Evolutionary conservation across 2,888 invertebrate genomes (phyloP).

Genomic region (Heliconius erato): DNA sequence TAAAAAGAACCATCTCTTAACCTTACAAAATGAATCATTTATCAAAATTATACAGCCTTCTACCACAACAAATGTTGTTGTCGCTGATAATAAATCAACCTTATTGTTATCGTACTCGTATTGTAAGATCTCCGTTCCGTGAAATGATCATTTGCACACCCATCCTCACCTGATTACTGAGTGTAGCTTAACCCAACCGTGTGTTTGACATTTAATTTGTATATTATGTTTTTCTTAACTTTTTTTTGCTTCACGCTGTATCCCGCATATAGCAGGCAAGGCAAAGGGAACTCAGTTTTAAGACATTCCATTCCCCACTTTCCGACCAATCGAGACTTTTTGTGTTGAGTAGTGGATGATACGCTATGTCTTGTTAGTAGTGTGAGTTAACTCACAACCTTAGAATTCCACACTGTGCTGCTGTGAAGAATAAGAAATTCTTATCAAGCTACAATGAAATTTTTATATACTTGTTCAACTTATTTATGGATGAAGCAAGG

Average conservation of each 20-base stretch:
- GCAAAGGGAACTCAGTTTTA: neutral
- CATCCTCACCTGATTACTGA: neutral
- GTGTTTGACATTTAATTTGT: neutral
- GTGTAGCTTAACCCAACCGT: neutral
- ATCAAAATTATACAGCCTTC: conserved; percentile 2
- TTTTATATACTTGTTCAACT: too few relatives aligned
- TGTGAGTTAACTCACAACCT: too few relatives aligned
- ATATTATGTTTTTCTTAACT: neutral
- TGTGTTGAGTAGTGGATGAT: too few relatives aligned
- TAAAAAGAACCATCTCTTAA: neutral
- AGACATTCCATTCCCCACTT: neutral
- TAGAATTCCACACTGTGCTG: too few relatives aligned
- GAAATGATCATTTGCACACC: conserved; percentile 13
- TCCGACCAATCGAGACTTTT: neutral
- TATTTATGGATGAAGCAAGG: too few relatives aligned
- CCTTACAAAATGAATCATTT: neutral
- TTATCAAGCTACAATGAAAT: too few relatives aligned
- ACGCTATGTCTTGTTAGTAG: too few relatives aligned
- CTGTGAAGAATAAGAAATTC: too few relatives aligned
- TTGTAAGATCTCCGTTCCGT: neutral
- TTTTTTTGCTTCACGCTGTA: neutral
- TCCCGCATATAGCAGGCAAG: neutral
- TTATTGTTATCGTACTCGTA: neutral
- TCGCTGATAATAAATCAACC: conserved; percentile 5
- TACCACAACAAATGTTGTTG: neutral